Percentiles rank a stretch among this genome's conserved stretches.
Evolutionary conservation across 2,113 vertebrate genomes (phyloP).

Genomic region (Nanger granti): DNA sequence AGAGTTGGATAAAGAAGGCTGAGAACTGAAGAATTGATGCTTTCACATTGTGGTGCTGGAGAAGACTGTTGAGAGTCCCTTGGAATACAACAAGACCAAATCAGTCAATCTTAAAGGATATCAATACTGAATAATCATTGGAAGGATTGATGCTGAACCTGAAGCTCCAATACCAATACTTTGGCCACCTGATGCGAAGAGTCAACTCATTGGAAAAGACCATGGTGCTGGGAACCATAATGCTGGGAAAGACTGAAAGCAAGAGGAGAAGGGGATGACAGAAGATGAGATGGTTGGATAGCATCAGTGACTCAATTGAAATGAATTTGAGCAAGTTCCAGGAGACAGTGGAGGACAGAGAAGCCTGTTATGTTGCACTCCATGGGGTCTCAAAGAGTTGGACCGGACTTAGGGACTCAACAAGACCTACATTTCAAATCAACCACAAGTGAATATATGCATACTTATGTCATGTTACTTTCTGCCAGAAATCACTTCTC

Average conservation of each 20-base stretch:
- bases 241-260: background rate
- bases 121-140: background rate
- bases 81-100: background rate
- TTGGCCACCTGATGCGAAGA: background rate
- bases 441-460: background rate
- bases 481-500: background rate
- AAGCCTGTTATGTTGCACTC: background rate
- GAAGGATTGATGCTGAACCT: background rate
- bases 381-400: background rate
- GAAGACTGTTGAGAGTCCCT: background rate
- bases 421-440: background rate
- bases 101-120: background rate
- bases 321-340: background rate
- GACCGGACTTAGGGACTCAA: background rate
- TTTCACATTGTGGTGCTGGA: background rate
- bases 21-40: background rate
- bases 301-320: background rate
- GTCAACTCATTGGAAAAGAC: background rate
- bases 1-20: background rate
- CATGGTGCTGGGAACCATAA: background rate
- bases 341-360: background rate
- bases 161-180: background rate
- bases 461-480: background rate
- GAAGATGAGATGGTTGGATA: background rate
- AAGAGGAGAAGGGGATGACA: background rate